Base-by-base conservation (phyloP, 2,797 vertebrate genomes). In the Rhodeus uyekii region DNA sequence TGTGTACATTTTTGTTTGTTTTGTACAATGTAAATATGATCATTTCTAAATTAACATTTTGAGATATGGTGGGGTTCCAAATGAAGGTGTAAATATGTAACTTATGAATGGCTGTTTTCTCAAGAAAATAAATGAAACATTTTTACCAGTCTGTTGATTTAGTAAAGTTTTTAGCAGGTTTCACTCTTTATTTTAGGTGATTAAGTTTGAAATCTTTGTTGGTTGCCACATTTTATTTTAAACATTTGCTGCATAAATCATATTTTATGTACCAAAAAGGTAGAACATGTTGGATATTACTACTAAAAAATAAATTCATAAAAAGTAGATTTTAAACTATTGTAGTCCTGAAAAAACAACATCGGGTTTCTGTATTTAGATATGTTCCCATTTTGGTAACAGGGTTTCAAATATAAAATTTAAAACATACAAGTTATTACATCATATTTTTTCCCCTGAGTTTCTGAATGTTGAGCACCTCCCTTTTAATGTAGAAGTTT, bases 71-170 rank as follows among this genome's bases (percentile, higher is more conserved):
- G 87, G 86, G 89, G 86, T 85, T 87, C 89, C 84, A 63, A 89
- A 90, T 91, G 87, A 91, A 85, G 88, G 73, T 93, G 94, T 95
- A 94, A 91, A 95, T 94, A 94, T 92, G 84, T 93, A 92, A 94
- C 87, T 93, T 94, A 91, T 90, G n/a, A 87, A 86, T 87, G 89
- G 78, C 82, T 86, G 86, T 89, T 90, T 89, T 86, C 85, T 63
- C 63, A 88, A 87, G 63, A 76, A 88, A 94, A 93, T 93, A 92
- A 95, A 94, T 86, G 82, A 3, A 84, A 77, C 58, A 69, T 90
- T 94, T 94, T 92, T 87, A 87, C 82, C 65, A 64, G 32, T 46
- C 22, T 61, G 63, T n/a, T 42, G 13, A 2, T 46, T 14, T 48
- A 12, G n/a, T 7, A 9, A 53, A 39, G 6, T 38, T 18, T 16